Conservation (phyloP, 2,797 vertebrate species). For the Trichosurus vulpecula region DNA sequence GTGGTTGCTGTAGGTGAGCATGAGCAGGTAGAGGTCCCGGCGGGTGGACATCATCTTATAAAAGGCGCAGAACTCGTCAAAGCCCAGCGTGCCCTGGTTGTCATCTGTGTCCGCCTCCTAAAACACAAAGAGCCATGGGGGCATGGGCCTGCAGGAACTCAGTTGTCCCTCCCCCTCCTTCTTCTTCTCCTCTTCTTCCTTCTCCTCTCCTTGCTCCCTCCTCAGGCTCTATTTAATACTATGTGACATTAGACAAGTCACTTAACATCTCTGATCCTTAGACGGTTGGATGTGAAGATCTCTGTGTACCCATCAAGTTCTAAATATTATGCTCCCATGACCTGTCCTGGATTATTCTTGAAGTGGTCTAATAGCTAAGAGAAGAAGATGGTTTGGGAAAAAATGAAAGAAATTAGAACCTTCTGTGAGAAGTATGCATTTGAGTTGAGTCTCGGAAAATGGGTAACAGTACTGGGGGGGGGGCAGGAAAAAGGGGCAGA, state of each 20-base stretch:
- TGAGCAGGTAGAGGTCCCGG: conserved; percentile 95
- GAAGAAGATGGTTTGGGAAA: background rate
- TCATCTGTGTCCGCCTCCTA: conserved; percentile 98
- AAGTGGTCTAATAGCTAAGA: background rate
- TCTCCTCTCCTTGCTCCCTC: background rate
- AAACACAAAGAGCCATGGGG: background rate
- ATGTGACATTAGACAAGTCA: background rate
- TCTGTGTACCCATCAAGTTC: background rate
- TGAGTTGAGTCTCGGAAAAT: background rate
- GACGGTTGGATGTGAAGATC: background rate
- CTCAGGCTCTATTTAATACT: background rate
- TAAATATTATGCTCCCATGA: background rate
- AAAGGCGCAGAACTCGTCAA: conserved; percentile 98
- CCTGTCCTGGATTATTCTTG: background rate
- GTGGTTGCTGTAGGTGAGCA: conserved; percentile 98
- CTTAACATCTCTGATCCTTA: background rate
- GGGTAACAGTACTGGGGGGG: background rate
- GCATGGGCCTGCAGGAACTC: background rate
- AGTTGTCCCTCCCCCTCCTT: background rate
- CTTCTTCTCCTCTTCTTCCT: too few species aligned
- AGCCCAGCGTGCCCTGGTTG: conserved; percentile 93
- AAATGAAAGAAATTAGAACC: background rate
- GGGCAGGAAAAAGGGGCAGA: background rate
- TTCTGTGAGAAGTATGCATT: background rate
- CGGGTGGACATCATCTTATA: conserved; percentile 99